Conservation (phyloP, 2,888 invertebrate genomes). For the Ophion ellenae region DNA sequence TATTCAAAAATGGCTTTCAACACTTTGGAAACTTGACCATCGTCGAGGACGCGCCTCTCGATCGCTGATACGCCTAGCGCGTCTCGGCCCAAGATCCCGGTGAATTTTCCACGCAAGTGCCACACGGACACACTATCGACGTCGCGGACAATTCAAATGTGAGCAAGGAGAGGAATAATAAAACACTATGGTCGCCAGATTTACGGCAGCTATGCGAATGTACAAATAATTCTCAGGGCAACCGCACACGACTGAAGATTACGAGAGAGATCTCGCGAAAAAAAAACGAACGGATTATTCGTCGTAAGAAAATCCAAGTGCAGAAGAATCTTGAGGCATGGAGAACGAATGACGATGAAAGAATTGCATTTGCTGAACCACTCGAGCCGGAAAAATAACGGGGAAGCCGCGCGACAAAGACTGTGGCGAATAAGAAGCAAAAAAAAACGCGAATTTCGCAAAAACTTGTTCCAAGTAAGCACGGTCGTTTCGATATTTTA, state of each 20-base stretch:
- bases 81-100: not conserved
- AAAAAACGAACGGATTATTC: too few species aligned
- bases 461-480: conserved; percentile 16
- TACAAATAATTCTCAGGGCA: conserved; percentile 66
- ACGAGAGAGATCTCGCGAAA: conserved; percentile 20
- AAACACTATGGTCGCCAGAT: conserved; percentile 4
- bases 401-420: conserved; percentile 23
- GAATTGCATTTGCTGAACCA: conserved; percentile 8
- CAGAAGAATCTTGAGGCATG: not conserved
- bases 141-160: not conserved
- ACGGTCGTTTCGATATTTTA: conserved; percentile 56
- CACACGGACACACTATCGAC: not conserved
- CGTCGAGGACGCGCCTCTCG: conserved; percentile 77
- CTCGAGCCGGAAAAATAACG: conserved; percentile 20
- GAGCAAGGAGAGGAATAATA: not conserved
- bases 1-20: conserved; percentile 84
- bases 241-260: conserved; percentile 14
- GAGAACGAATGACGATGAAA: not conserved
- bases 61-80: conserved; percentile 71
- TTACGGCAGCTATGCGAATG: conserved; percentile 18
- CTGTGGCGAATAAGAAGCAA: conserved; percentile 7
- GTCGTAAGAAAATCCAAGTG: not conserved
- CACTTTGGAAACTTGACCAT: conserved; percentile 76
- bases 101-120: not conserved
- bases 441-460: conserved; percentile 5